Evolutionary conservation across 2,113 vertebrate genomes (phyloP).

Genomic region (Syngnathus typhle): DNA sequence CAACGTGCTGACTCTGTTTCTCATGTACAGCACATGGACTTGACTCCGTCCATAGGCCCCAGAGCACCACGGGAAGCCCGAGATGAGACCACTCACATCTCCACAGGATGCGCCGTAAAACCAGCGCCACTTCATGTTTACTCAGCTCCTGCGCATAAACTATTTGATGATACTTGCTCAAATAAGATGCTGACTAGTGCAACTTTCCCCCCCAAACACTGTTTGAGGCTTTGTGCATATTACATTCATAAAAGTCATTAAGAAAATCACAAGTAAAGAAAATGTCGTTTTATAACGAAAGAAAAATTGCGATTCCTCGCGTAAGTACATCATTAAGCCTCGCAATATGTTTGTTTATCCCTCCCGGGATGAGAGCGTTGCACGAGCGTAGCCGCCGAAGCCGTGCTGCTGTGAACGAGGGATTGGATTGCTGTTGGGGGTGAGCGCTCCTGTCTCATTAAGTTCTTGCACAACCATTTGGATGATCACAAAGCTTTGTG

Average conservation of each 20-base stretch:
- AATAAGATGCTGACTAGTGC: slow-evolving; percentile 1
- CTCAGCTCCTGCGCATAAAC: slow-evolving; percentile 17
- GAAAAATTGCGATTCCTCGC: neutral
- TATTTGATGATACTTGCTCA: neutral
- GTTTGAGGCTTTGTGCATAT: neutral
- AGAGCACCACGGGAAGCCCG: slow-evolving; percentile 12
- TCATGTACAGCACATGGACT: slow-evolving; percentile 12
- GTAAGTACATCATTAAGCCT: neutral
- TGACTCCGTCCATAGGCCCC: slow-evolving; percentile 1
- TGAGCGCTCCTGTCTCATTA: neutral
- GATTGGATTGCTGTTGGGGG: neutral
- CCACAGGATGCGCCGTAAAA: slow-evolving; percentile 24
- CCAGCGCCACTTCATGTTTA: slow-evolving; percentile 1
- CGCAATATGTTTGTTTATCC: neutral
- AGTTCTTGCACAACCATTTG: slow-evolving; percentile 4
- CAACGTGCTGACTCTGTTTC: slow-evolving; percentile 5
- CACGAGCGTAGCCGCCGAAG: neutral
- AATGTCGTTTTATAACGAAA: neutral
- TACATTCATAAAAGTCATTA: neutral
- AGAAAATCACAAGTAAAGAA: neutral
- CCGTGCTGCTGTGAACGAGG: neutral
- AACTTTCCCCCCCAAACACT: neutral
- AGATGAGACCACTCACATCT: slow-evolving; percentile 13
- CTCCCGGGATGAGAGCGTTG: neutral
- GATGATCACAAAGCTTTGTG: neutral